Conservation (phyloP, 2,113 vertebrate genomes). For the Elaphurus davidianus region DNA sequence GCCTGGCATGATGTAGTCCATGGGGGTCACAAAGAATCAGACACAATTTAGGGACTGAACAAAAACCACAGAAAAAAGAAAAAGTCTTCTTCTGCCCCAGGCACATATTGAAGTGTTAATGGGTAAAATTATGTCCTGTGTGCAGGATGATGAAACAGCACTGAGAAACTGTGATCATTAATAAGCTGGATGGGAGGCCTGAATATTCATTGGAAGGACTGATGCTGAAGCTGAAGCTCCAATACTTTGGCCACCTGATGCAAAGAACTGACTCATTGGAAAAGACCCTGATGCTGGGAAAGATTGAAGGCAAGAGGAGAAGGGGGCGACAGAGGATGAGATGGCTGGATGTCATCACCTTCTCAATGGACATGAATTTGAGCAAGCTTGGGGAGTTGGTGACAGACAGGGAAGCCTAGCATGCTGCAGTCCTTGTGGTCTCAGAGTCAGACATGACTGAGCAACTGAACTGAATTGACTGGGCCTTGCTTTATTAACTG, state of each 20-base stretch:
- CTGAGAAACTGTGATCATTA: accelerated
- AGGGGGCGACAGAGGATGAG: not conserved
- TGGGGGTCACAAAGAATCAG: not conserved
- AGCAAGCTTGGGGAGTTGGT: not conserved
- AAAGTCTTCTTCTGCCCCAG: not conserved
- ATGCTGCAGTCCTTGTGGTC: not conserved
- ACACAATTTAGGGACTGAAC: not conserved
- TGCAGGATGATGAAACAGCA: not conserved
- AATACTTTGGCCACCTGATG: not conserved
- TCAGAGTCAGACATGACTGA: not conserved
- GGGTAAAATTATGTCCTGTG: not conserved
- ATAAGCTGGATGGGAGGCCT: accelerated
- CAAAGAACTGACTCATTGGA: not conserved
- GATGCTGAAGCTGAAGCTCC: not conserved
- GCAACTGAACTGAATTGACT: not conserved
- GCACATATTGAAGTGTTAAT: not conserved
- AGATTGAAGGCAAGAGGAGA: not conserved
- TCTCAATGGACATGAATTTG: not conserved
- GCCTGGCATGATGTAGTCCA: not conserved
- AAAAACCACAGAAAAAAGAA: not conserved
- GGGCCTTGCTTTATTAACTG: accelerated
- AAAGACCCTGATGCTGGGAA: not conserved
- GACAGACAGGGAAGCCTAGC: not conserved
- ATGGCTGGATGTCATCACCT: not conserved
- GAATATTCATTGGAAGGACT: not conserved